Conservation (phyloP, 2,888 invertebrate genomes). For the Tetanocera ferruginea region DNA sequence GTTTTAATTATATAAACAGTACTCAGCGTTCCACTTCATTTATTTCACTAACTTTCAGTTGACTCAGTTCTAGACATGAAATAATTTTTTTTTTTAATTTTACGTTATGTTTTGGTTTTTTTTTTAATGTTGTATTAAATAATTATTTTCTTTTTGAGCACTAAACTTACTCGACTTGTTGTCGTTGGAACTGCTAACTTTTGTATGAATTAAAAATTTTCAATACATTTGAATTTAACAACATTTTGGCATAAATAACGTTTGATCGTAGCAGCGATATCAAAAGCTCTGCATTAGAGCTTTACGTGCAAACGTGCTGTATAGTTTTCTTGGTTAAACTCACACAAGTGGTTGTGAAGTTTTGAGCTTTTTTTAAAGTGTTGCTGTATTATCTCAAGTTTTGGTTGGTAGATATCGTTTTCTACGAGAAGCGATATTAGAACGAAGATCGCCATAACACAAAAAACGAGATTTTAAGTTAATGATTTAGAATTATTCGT, state of each 20-base stretch:
- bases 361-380: too few species aligned
- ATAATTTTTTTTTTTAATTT: background rate
- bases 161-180: conserved; percentile 33
- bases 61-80: background rate
- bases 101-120: background rate
- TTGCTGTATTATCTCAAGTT: too few species aligned
- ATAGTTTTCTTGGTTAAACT: too few species aligned
- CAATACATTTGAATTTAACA: conserved; percentile 58
- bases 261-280: background rate
- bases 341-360: too few species aligned
- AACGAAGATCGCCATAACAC: too few species aligned
- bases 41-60: background rate
- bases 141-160: background rate
- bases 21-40: too few species aligned
- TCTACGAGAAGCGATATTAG: too few species aligned
- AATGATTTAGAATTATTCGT: too few species aligned
- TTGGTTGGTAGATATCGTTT: too few species aligned
- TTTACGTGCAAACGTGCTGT: conserved; percentile 4
- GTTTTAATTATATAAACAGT: too few species aligned
- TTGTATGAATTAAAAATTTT: conserved; percentile 57
- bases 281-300: background rate
- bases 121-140: background rate
- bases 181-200: conserved; percentile 53
- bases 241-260: background rate
- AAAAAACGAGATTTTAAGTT: too few species aligned